Base-by-base conservation (phyloP, 2,113 vertebrate species). In the Tor tambroides region DNA sequence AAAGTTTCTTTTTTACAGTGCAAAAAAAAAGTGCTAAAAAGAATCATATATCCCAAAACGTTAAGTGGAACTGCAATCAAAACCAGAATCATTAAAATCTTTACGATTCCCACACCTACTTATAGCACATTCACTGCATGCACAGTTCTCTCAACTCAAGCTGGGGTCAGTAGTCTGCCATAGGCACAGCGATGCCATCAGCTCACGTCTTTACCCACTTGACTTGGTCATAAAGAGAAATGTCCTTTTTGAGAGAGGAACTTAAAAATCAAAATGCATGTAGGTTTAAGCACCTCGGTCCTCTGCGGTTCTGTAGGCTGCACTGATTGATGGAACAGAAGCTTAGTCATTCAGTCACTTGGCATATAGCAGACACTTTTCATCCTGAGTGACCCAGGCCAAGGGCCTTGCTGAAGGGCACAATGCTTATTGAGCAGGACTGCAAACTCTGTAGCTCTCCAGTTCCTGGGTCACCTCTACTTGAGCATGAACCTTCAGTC, bases 331-430 rank as follows among this genome's bases (percentile, higher is more conserved):
- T 82, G 26, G 15, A 82, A 82, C 5, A 46, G 41, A 28, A 43
- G 41, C 38, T 49, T 65, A 49, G 14, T 77, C 75, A 51, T 51
- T 67, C 80, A 67, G 80, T 67, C 80, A 69, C 80, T 82, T 67
- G 80, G 41, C 59, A 82, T 69, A 82, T 23, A 82, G 80, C 80
- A 69, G 80, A 15, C 9, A 19, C 80, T 82, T 65, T 82, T 82
- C 80, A 82, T 82, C 41, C 80, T 32, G n/a, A 49, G 26, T 82
- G 61, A 82, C 80, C 80, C 61, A 41, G 78, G 78, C 54, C 78
- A 80, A 80, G 56, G 32, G 78, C 78, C 32, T 61, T 8, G 78
- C 78, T 80, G 78, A 80, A 82, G 80, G 80, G 38, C 80, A 82
- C n/a, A 82, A 49, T 17, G 63, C 41, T 51, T 77, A 77, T 51